These are phyloP conservation scores for Clinocottus analis DNA, from an alignment of 2,113 vertebrate species.

Conservation along the genomic window DNA sequence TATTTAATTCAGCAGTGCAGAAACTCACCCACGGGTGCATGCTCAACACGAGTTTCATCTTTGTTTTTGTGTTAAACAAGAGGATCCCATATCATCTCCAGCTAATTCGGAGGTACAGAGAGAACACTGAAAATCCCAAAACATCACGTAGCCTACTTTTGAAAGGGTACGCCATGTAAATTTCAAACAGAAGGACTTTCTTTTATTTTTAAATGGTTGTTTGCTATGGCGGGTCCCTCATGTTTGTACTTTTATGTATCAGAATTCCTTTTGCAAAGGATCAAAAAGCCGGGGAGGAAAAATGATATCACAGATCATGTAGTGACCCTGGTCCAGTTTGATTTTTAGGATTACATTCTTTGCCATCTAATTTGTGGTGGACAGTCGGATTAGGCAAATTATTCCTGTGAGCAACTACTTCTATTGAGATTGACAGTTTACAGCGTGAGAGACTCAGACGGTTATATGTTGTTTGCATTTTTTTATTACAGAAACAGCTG, in stretches of 20 bases:
- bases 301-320: not conserved
- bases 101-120: not conserved
- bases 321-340: not conserved
- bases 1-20: conserved; percentile 65
- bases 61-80: conserved; percentile 56
- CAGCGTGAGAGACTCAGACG: not conserved
- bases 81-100: conserved; percentile 26
- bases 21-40: conserved; percentile 46
- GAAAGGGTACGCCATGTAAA: conserved; percentile 25
- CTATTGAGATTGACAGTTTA: not conserved
- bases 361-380: not conserved
- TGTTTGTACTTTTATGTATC: conserved; percentile 1
- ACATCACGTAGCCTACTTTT: conserved; percentile 8
- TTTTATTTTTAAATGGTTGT: not conserved
- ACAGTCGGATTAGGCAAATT: not conserved
- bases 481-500: not conserved
- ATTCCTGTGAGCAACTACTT: not conserved
- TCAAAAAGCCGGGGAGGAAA: conserved; percentile 4
- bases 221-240: not conserved
- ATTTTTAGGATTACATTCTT: not conserved
- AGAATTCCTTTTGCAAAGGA: not conserved
- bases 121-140: not conserved
- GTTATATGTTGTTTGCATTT: not conserved
- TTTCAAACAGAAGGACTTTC: conserved; percentile 5
- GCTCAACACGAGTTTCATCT: conserved; percentile 61